Base-by-base conservation (phyloP, 2,113 vertebrate genomes). In the Malurus melanocephalus region DNA sequence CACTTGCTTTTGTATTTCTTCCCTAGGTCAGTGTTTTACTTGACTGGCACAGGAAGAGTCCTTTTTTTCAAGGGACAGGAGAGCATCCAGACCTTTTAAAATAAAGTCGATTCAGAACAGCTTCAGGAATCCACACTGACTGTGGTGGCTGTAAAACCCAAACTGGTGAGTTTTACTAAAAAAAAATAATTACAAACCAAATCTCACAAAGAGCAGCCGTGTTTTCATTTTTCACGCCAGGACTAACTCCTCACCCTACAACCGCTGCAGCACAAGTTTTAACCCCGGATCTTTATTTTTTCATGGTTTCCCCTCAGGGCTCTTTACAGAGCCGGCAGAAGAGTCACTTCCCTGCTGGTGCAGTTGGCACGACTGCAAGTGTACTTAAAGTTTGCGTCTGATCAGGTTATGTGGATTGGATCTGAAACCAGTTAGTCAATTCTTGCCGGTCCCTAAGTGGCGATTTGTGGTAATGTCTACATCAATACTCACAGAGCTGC, bases 381-480 rank as follows among this genome's bases (percentile, higher is more conserved):
- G 97, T 98, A 97, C 97, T 98, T 98, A 98, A 98, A 98, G 96
- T 97, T 97, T 97, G 97, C 80, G 96, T 98, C 98, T 98, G 98
- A 98, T 98, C 98, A 97, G 96, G 97, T 98, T 97, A 97, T 97
- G 97, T 97, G 96, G 97, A 98, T 97, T 98, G 97, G 97, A 97
- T 97, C 97, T 97, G 97, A 98, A 98, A 98, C 97, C 97, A 98
- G 97, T 97, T 96, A 98, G 97, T 98, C 98, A 98, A 98, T 98
- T 96, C 96, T 84, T 97, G 93, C 96, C 96, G 94, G 97, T 98
- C 98, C 97, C 98, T 98, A 97, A 98, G 98, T 98, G 97, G 97
- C 96, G 97, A 98, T 98, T 98, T 98, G 98, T 97, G 98, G 97
- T 98, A 98, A 98, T 98, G 97, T 97, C 97, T 97, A 95, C 97